Evolutionary conservation across 2,888 invertebrate genomes (phyloP), one percentile per base, ranked within the genome.

Genomic region (Brachyptera putata): DNA sequence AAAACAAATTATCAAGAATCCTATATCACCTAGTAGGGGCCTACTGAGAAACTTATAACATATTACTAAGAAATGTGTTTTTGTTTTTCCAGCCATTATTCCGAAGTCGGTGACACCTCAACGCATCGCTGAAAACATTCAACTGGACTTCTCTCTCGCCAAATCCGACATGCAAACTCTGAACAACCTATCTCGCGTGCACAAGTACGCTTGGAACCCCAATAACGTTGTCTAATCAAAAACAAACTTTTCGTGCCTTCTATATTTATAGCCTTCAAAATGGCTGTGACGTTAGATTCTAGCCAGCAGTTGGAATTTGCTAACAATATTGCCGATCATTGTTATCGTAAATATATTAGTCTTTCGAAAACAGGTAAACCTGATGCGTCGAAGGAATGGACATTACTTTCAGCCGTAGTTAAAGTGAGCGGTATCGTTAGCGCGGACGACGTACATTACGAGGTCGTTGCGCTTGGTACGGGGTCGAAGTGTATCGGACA

Each of bases 401-500:
- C 94, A 1, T 82, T 91, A 18, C 71, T 95, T 26, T 84, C 92
- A 0, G 86, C 86, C 64, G 78, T 95, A 43, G 78, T 92, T 13
- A 72, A 80, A 71, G 75, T 78, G 67, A 73, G 3, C n/a, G 39
- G 39, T 14, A 14, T 7, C n/a, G 39, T 7, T 7, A 30, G 11
- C 34, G 11, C 34, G 13, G 41, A 3, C 16, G 41, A 16, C 14
- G 25, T 16, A 14, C n/a, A n/a, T n/a, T 16, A 53, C 2, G 43
- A 82, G 70, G 84, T 94, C 2, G 84, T 94, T 24, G 81, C 94
- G n/a, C 72, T 95, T 57, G 94, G 91, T 1, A 92, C 92, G 1
- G 96, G 96, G 0, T 89, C 95, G 0, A 96, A 95, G 77, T 96
- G 95, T 73, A 81, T 96, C 64, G 94, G 95, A 1, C 78, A 80